Evolutionary conservation across 2,888 invertebrate species (phyloP), one percentile per base, ranked within the genome.

Genomic region (Drosophila eohydei): DNA sequence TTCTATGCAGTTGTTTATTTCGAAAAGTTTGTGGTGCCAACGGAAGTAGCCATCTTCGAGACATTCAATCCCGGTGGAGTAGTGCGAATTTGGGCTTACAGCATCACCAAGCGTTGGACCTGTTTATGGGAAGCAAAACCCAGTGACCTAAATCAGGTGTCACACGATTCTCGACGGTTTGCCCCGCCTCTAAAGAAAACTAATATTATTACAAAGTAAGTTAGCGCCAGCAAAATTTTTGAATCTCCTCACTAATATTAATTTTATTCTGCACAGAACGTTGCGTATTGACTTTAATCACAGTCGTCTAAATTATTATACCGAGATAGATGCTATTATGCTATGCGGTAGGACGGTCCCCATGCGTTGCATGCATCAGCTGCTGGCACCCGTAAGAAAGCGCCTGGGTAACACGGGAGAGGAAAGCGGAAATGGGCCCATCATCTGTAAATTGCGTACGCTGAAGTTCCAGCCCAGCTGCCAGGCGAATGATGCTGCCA

Each of bases 261-360:
- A 14, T 66, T 80, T 69, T 30, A 12, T 30, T 40, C 59, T 28
- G 3, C 9, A 36, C 90, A 97, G 97, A 90, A 94, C 96, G 68
- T 93, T 98, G 76, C 95, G 97, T 80, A 93, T 98, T 75, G 98
- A 98, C 92, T 96, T 98, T 88, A 96, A 97, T 92, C 97, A 97
- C 91, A 95, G 94, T 68, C 93, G 95, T 60, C 94, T 97, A 58
- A 95, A 96, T 46, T 98, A 98, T 92, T 98, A 98, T 91, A 97
- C 97, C 14, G 97, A 97, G 90, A 93, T 98, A 58, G 98, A 98
- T 93, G 97, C 97, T 16, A 95, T 98, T 2, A 93, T 96, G 73
- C 93, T 98, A 40, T 95, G 95, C 78, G 98, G 98, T 0, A 95
- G 93, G 58, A 93, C 92, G 38, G 91, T 91, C 6, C 91, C 90